Conservation (phyloP, 2,888 invertebrate genomes). For the Smittia sp. region DNA sequence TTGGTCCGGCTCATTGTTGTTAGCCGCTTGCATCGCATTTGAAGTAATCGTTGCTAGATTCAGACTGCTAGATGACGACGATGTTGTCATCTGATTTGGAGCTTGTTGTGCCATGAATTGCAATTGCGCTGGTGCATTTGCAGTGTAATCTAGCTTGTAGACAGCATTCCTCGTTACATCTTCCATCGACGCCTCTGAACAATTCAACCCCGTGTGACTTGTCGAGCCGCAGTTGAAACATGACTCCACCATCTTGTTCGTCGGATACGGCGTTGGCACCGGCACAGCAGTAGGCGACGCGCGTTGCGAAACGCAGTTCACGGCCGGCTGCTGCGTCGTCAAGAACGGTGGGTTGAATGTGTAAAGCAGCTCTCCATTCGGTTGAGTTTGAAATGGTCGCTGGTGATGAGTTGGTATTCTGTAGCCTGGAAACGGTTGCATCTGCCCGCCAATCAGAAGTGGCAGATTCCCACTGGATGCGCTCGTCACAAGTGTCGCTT, state of each 20-base stretch:
- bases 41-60: not conserved
- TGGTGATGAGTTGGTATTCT: slow-evolving; percentile 44
- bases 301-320: not conserved
- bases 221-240: slow-evolving; percentile 92
- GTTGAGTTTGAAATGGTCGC: slow-evolving; percentile 41
- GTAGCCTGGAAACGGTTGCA: slow-evolving; percentile 21
- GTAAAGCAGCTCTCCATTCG: slow-evolving; percentile 11
- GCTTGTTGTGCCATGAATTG: not conserved
- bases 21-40: not conserved
- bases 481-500: slow-evolving; percentile 21
- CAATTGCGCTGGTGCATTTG: slow-evolving; percentile 34
- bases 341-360: slow-evolving; percentile 13
- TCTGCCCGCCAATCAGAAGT: slow-evolving; percentile 5
- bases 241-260: slow-evolving; percentile 54
- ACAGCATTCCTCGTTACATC: slow-evolving; percentile 77
- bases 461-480: slow-evolving; percentile 32
- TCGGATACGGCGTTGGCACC: slow-evolving; percentile 45
- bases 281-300: slow-evolving; percentile 38
- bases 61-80: slow-evolving; percentile 10
- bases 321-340: not conserved
- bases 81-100: not conserved
- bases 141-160: slow-evolving; percentile 65
- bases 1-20: slow-evolving; percentile 2
- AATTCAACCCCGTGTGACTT: slow-evolving; percentile 80
- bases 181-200: slow-evolving; percentile 88